phyloP scores from a whole-genome alignment of 2,113 vertebrate species.

The Rhinolophus ferrumequinum region DNA sequence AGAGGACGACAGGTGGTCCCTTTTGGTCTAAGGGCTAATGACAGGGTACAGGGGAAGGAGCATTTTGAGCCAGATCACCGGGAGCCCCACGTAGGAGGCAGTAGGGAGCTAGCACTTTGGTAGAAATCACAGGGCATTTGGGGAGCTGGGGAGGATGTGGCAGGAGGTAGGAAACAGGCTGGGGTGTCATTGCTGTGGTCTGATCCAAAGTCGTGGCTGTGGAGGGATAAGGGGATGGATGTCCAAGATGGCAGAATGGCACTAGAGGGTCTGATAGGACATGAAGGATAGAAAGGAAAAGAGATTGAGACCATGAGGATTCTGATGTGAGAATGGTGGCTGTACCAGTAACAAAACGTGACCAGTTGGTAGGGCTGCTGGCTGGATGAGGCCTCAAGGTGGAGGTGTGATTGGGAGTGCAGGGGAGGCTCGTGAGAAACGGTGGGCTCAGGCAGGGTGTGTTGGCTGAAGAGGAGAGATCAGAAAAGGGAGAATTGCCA shows the following conservation, averaged over 20 bases:
- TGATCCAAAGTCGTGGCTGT: neutral
- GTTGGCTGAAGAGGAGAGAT: neutral
- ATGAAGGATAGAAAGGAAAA: neutral
- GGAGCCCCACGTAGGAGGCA: neutral
- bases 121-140: neutral
- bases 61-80: constrained; percentile 46
- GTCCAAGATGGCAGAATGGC: neutral
- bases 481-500: neutral
- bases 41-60: neutral
- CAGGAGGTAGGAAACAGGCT: neutral
- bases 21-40: neutral
- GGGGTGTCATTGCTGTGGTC: neutral
- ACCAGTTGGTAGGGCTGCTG: neutral
- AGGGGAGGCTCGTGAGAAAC: neutral
- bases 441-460: neutral
- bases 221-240: neutral
- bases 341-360: neutral
- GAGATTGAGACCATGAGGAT: neutral
- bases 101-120: neutral
- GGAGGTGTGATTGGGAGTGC: neutral
- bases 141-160: neutral
- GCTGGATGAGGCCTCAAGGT: neutral
- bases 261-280: neutral
- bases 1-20: neutral
- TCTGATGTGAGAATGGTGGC: neutral